Evolutionary conservation across 2,113 vertebrate genomes (phyloP).

Genomic region (Antechinus flavipes): DNA sequence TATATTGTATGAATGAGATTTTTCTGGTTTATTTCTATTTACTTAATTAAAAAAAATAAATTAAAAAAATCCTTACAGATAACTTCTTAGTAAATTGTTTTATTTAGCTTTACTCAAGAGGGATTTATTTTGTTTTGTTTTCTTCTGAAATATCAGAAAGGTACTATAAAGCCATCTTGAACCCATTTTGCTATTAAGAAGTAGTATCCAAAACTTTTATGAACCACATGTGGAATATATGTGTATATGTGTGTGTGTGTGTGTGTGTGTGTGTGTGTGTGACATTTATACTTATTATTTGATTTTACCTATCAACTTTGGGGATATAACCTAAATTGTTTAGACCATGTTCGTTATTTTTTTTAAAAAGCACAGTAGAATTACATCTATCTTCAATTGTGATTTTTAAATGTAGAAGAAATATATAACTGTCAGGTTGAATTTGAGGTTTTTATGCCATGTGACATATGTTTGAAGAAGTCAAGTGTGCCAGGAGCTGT

Average conservation of each 20-base stretch:
- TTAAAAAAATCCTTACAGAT: not conserved
- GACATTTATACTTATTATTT: not conserved
- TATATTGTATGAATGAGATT: not conserved
- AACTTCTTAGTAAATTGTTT: not conserved
- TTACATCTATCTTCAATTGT: not conserved
- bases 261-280: not conserved
- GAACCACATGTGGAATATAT: not conserved
- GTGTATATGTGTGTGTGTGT: too few relatives aligned
- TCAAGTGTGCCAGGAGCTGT: not conserved
- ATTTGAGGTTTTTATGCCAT: not conserved
- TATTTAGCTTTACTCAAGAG: not conserved
- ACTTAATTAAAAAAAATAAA: not conserved
- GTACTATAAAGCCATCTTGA: not conserved
- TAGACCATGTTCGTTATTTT: not conserved
- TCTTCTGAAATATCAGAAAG: not conserved
- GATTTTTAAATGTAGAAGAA: not conserved
- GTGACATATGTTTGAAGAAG: not conserved
- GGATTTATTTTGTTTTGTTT: not conserved
- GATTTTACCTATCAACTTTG: not conserved
- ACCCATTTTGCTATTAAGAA: not conserved
- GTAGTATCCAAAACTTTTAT: not conserved
- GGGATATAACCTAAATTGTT: not conserved
- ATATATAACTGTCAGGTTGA: not conserved
- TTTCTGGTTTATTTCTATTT: not conserved
- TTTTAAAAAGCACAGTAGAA: not conserved